These are phyloP conservation scores for Teleiodes luculella DNA, from an alignment of 2,888 invertebrate species.

Conservation along the genomic window DNA sequence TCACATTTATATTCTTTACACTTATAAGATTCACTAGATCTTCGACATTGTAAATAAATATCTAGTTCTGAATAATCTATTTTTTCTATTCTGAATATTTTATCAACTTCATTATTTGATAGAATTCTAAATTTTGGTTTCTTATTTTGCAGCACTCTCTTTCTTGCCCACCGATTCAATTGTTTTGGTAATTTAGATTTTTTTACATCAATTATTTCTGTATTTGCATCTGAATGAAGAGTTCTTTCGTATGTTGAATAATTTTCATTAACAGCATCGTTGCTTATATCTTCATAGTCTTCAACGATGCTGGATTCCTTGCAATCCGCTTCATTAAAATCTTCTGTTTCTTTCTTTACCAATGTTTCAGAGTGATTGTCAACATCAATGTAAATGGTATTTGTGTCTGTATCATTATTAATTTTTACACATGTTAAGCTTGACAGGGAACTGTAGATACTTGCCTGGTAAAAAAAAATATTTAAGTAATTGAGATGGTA, in stretches of 20 bases:
- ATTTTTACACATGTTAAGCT: too few relatives aligned
- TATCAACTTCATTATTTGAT: slow-evolving; percentile 18
- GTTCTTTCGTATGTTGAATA: background rate
- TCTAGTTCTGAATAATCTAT: slow-evolving; percentile 25
- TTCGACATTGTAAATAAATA: slow-evolving; percentile 21
- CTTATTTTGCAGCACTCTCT: slow-evolving; percentile 33
- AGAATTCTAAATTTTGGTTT: slow-evolving; percentile 40
- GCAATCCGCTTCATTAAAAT: background rate
- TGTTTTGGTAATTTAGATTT: slow-evolving; percentile 11
- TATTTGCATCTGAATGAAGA: background rate
- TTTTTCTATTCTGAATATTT: slow-evolving; percentile 25
- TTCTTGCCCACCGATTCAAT: slow-evolving; percentile 35
- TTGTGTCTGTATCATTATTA: too few relatives aligned
- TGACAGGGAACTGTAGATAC: too few relatives aligned
- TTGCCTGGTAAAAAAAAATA: too few relatives aligned
- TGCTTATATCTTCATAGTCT: background rate
- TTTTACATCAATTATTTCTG: slow-evolving; percentile 9
- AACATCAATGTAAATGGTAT: too few relatives aligned
- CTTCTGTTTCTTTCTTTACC: too few relatives aligned
- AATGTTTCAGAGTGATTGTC: too few relatives aligned
- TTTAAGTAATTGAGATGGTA: too few relatives aligned
- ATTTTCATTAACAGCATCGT: slow-evolving; percentile 10
- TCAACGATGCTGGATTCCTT: background rate
- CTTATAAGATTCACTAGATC: slow-evolving; percentile 24
- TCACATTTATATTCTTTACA: slow-evolving; percentile 28